A percentile compares a stretch with the other conserved stretches of the same genome.
These are phyloP conservation scores for Chiropotes sagulatus DNA, from an alignment of 2,797 vertebrate species.

Conservation along the genomic window DNA sequence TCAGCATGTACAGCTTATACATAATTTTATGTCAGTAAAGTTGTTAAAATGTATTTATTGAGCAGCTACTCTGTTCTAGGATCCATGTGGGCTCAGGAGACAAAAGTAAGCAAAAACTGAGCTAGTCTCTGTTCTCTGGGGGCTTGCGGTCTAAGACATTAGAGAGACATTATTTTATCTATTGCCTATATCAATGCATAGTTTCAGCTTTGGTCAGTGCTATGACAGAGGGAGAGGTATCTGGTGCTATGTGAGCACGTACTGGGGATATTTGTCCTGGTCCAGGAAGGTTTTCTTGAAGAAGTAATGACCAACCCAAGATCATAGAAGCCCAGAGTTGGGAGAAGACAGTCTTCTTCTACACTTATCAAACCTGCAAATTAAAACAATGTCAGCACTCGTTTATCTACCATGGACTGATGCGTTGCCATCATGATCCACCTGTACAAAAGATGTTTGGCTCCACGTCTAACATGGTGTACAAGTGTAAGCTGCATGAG, in stretches of 20 bases:
- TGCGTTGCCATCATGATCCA: not conserved
- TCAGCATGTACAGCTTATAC: not conserved
- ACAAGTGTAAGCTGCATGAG: not conserved
- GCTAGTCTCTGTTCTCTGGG: not conserved
- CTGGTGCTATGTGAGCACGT: not conserved
- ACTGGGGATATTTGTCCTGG: not conserved
- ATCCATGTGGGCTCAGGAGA: not conserved
- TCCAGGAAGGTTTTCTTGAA: not conserved
- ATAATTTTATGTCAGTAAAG: not conserved
- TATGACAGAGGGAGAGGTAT: not conserved
- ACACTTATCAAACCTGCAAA: not conserved
- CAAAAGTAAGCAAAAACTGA: not conserved
- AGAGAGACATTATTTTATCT: not conserved
- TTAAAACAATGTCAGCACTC: not conserved
- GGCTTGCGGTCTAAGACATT: not conserved
- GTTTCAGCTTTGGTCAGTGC: not conserved
- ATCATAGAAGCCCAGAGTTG: not conserved
- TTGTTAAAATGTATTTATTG: not conserved
- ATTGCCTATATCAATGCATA: not conserved
- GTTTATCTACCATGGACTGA: not conserved
- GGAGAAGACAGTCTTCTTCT: not conserved
- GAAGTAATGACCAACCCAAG: not conserved
- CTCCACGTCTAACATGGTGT: not conserved
- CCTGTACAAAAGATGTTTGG: not conserved
- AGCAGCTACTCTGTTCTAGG: not conserved